Base-by-base conservation (phyloP, 2,888 invertebrate species). In the Erebia palarica region DNA sequence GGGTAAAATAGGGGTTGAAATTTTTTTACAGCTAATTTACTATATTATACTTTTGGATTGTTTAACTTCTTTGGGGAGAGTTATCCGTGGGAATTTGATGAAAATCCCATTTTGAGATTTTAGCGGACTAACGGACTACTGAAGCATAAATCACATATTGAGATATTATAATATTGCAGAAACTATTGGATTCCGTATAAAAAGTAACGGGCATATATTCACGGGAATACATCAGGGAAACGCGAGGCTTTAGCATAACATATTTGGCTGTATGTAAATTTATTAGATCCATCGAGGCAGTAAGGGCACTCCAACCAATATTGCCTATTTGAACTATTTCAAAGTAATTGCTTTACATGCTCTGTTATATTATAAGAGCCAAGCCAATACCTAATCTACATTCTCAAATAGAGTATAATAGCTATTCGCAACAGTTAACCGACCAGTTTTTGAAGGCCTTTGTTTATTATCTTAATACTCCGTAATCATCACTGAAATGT, bases 381-480 rank as follows among this genome's bases (percentile, higher is more conserved):
- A 87, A 86, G 86, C 86, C 85, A 85, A 90, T 86, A 87, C 84
- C 87, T 91, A 90, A 92, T 92, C 90, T 92, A 87, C 91, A 90
- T 92, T 87, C 81, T 86, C 86, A 87, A 91, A 86, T 89, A 88
- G 82, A 84, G 81, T 83, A 81, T 85, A 85, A 86, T 86, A 85
- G 83, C 81, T 79, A 83, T 81, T 85, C 80, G 80, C 77, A 81
- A 77, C 72, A 76, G 73, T 80, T 78, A 79, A 75, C 73, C 80
- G 75, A 78, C 91, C 84, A 84, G 74, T 61, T 77, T 73, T 64
- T 42, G 42, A 71, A 78, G 91, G 82, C 64, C 90, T 82, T 78
- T 81, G 81, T 78, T 79, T 78, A 72, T 73, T 69, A 71, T 74
- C 58, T 60, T 42, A 21, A 65, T 75, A 42, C 47, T 65, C 63